These are phyloP conservation scores for Melanostoma mellinum DNA, from an alignment of 2,888 invertebrate genomes.

Conservation along the genomic window DNA sequence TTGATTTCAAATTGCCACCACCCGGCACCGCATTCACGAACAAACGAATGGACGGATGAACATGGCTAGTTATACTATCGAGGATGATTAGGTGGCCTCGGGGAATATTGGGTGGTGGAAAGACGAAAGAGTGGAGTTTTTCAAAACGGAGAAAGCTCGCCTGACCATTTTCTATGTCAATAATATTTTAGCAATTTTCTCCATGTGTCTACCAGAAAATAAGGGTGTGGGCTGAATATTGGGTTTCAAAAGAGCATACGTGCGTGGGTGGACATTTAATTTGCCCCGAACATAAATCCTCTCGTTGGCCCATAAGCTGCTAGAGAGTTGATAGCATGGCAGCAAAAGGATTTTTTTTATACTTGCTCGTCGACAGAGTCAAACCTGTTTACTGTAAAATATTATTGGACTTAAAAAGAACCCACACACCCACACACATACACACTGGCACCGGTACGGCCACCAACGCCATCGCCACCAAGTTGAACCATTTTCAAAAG, in stretches of 20 bases:
- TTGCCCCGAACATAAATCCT: slow-evolving; percentile 72
- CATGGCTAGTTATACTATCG: slow-evolving; percentile 34
- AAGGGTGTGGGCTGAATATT: slow-evolving; percentile 14
- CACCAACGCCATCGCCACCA: too few relatives aligned
- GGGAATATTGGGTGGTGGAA: background rate
- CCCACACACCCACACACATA: slow-evolving; percentile 24
- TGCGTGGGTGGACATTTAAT: slow-evolving; percentile 72
- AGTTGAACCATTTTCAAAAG: slow-evolving; percentile 41
- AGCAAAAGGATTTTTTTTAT: slow-evolving; percentile 67
- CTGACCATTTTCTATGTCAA: slow-evolving; percentile 66
- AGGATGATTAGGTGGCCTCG: slow-evolving; percentile 27
- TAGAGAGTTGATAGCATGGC: slow-evolving; percentile 51
- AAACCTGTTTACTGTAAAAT: slow-evolving; percentile 45
- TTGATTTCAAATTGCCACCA: slow-evolving; percentile 66
- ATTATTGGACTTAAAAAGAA: slow-evolving; percentile 48
- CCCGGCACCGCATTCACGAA: slow-evolving; percentile 31
- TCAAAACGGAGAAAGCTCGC: slow-evolving; percentile 6
- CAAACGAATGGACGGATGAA: slow-evolving; percentile 32
- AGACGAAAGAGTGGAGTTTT: too few relatives aligned
- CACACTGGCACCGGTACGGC: background rate
- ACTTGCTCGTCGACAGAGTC: slow-evolving; percentile 9
- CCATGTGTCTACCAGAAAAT: slow-evolving; percentile 19
- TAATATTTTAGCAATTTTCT: slow-evolving; percentile 71
- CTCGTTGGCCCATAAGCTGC: slow-evolving; percentile 61
- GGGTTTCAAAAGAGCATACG: slow-evolving; percentile 15